Percentiles rank a stretch among this genome's conserved stretches.
Conservation (phyloP, 2,888 invertebrate species). For the Orthosia cruda region DNA sequence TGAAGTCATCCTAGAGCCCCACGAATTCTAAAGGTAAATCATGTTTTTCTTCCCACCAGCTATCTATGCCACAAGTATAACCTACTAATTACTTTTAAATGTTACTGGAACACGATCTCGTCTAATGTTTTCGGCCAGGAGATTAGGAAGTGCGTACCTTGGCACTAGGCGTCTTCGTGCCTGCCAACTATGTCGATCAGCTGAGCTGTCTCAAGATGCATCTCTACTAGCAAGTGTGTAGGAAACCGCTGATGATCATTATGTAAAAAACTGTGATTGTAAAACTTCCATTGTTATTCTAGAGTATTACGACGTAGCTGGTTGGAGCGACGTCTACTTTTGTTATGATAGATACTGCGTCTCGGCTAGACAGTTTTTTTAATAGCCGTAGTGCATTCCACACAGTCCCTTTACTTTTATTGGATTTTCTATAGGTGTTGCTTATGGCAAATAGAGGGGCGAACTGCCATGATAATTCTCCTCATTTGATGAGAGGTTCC, state of each 20-base stretch:
- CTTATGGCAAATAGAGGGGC: not conserved
- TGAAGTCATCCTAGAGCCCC: not conserved
- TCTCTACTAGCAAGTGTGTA: slow-evolving; percentile 49
- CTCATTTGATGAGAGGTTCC: not conserved
- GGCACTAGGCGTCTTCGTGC: slow-evolving; percentile 72
- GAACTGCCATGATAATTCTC: no score
- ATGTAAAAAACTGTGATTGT: slow-evolving; percentile 42
- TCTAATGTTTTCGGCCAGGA: slow-evolving; percentile 66
- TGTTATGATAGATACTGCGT: not conserved
- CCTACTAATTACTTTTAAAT: slow-evolving; percentile 25
- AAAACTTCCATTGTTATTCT: slow-evolving; percentile 42
- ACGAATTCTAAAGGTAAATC: not conserved
- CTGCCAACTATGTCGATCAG: slow-evolving; percentile 86
- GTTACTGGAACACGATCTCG: slow-evolving; percentile 46
- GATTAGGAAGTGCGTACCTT: slow-evolving; percentile 80
- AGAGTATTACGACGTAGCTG: slow-evolving; percentile 4
- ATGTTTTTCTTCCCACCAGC: not conserved
- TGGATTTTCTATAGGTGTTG: not conserved
- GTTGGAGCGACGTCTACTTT: not conserved
- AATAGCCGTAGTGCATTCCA: not conserved
- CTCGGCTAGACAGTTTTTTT: not conserved
- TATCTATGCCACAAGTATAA: not conserved
- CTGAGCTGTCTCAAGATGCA: slow-evolving; percentile 55
- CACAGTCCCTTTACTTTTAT: not conserved
- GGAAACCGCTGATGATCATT: slow-evolving; percentile 33